phyloP scores from a whole-genome alignment of 2,113 vertebrate genomes.

The Python bivittatus region DNA sequence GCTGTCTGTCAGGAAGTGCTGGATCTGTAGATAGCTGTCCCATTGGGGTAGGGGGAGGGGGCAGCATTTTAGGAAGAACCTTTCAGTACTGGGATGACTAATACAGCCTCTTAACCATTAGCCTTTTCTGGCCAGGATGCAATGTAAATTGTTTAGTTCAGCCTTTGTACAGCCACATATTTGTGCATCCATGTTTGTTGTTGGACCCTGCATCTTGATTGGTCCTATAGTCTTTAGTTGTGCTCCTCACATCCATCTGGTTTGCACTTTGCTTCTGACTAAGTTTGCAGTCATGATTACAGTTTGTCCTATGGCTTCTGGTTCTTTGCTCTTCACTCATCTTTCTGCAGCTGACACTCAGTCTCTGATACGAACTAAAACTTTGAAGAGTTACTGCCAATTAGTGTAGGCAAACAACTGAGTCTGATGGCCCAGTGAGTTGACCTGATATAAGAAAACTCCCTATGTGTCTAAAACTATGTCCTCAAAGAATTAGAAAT shows the following conservation, averaged over 20 bases:
- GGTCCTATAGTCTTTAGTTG: background rate
- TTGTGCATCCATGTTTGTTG: background rate
- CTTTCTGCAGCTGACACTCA: background rate
- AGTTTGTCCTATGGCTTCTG: background rate
- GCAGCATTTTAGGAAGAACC: background rate
- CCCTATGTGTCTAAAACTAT: background rate
- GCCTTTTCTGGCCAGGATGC: background rate
- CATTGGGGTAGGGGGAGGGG: background rate
- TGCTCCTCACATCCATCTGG: background rate
- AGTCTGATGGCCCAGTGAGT: background rate
- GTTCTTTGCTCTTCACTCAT: background rate
- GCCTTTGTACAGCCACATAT: background rate
- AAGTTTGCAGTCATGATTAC: background rate
- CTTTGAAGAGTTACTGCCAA: background rate
- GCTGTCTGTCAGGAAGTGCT: background rate
- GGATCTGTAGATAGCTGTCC: background rate
- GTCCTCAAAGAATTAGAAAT: background rate
- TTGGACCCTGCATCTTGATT: background rate
- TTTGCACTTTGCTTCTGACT: background rate
- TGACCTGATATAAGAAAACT: background rate
- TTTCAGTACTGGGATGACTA: background rate
- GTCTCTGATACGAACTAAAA: background rate
- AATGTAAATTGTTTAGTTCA: background rate
- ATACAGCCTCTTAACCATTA: background rate
- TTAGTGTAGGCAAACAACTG: background rate